These are phyloP conservation scores for Amazona guildingii DNA, from an alignment of 2,113 vertebrate genomes.

Conservation along the genomic window DNA sequence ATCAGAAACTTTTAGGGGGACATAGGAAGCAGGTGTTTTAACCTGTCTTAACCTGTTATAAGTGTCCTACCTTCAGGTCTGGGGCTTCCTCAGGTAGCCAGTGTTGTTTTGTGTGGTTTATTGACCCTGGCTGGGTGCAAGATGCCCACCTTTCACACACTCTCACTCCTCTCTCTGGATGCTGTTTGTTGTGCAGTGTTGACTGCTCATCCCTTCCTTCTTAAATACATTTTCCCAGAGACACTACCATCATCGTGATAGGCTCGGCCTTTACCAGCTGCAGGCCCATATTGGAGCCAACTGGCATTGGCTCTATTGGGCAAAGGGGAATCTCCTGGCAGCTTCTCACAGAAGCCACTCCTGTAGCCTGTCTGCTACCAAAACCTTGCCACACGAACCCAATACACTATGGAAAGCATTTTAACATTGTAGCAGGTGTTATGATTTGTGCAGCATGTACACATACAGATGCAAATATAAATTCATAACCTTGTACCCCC, in stretches of 20 bases:
- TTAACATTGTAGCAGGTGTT: neutral
- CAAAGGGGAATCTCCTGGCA: neutral
- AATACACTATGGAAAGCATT: neutral
- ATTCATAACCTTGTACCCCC: neutral
- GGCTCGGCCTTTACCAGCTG: neutral
- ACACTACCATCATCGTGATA: rapidly evolving
- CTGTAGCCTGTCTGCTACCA: neutral
- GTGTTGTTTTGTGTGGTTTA: neutral
- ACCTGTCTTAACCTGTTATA: neutral
- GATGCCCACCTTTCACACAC: neutral
- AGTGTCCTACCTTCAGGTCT: neutral
- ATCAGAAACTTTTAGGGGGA: neutral
- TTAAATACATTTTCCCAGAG: neutral
- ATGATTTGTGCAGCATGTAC: neutral
- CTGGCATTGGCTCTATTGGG: neutral
- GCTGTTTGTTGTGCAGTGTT: neutral
- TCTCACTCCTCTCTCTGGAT: neutral
- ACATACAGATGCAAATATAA: neutral
- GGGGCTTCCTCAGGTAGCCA: neutral
- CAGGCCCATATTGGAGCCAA: neutral
- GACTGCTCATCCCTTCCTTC: neutral
- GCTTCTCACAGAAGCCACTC: neutral
- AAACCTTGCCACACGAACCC: neutral
- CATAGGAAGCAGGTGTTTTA: neutral
- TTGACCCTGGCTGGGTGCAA: neutral